A percentile compares a stretch with the other conserved stretches of the same genome.
These are phyloP conservation scores for Pseudeuparius sepicola DNA, from an alignment of 2,888 invertebrate genomes.

Conservation along the genomic window DNA sequence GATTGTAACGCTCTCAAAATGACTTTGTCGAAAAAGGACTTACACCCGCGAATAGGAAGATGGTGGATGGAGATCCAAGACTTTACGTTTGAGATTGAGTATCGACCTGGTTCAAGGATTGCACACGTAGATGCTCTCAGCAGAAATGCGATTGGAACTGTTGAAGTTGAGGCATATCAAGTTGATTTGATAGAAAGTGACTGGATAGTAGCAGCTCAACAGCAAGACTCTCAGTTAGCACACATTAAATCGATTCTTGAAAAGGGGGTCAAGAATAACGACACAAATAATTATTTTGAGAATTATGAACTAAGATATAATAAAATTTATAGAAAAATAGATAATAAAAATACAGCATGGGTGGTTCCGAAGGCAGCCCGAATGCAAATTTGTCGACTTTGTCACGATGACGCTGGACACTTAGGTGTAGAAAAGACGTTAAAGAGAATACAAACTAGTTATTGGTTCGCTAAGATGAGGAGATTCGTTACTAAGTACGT, in stretches of 20 bases:
- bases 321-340: constrained; percentile 19
- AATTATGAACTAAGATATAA: constrained; percentile 18
- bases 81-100: constrained; percentile 18
- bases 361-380: constrained; percentile 19
- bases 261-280: constrained; percentile 9
- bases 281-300: constrained; percentile 21
- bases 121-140: constrained; percentile 18
- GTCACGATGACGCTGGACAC: constrained; percentile 22
- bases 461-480: constrained; percentile 23
- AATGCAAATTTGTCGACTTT: constrained; percentile 22
- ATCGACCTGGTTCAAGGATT: constrained; percentile 16
- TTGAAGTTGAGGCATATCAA: constrained; percentile 12
- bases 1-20: constrained; percentile 23
- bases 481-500: constrained; percentile 26
- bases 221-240: constrained; percentile 21
- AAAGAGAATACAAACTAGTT: constrained; percentile 17
- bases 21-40: constrained; percentile 19
- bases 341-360: constrained; percentile 17
- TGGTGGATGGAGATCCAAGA: constrained; percentile 23
- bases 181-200: constrained; percentile 22
- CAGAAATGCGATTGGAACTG: constrained; percentile 11
- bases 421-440: constrained; percentile 21
- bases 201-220: constrained; percentile 22
- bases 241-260: constrained; percentile 18
- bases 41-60: constrained; percentile 19